Conservation (phyloP, 1,140 invertebrate species). For the Andricus grossulariae region DNA sequence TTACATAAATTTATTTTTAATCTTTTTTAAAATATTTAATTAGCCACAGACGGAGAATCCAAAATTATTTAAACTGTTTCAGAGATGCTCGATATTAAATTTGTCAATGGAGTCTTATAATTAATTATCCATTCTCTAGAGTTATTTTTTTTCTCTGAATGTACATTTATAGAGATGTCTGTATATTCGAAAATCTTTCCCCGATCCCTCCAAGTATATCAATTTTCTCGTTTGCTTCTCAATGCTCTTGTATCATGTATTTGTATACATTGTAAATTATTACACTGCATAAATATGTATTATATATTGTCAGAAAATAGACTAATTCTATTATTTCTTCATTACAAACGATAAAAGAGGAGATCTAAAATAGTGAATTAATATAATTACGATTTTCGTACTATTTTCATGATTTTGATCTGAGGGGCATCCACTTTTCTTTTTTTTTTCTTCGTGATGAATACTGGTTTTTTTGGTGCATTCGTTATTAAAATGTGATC, state of each 20-base stretch:
- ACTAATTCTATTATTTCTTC: too few relatives aligned
- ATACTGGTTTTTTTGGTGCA: conserved; percentile 57
- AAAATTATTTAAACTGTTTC: too few relatives aligned
- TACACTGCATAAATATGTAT: conserved; percentile 40
- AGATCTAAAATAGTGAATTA: too few relatives aligned
- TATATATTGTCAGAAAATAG: neutral
- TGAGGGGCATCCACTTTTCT: conserved; percentile 43
- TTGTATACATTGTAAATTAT: conserved; percentile 53
- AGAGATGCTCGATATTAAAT: too few relatives aligned
- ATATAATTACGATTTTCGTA: too few relatives aligned
- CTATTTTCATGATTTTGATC: conserved; percentile 14
- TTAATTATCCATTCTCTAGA: too few relatives aligned
- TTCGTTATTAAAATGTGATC: conserved; percentile 50
- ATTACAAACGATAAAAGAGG: too few relatives aligned
- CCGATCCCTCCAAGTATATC: neutral
- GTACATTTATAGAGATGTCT: neutral
- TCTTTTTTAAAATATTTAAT: too few relatives aligned
- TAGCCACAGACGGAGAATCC: too few relatives aligned
- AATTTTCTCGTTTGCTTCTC: conserved; percentile 26
- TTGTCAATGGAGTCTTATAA: too few relatives aligned
- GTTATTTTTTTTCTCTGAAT: too few relatives aligned
- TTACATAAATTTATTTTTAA: too few relatives aligned
- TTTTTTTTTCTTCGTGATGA: conserved; percentile 59
- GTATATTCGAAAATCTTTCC: neutral
- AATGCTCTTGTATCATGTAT: conserved; percentile 39